Conservation (phyloP, 2,888 invertebrate genomes). For the Aphidius colemani region DNA sequence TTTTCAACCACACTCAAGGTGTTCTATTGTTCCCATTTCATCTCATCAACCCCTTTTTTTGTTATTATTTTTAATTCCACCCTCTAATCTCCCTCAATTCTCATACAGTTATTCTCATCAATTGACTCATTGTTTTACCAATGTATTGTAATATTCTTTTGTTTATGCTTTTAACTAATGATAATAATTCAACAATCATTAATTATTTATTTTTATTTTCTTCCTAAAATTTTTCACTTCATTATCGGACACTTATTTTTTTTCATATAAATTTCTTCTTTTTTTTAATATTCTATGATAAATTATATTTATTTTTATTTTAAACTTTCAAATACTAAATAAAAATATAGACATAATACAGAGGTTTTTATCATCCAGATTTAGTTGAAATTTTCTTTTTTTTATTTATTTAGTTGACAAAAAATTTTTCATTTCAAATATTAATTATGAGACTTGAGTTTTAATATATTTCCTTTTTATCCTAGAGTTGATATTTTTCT, state of each 20-base stretch:
- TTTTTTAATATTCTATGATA: no score
- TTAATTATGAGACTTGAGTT: no score
- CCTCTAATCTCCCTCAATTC: background rate
- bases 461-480: no score
- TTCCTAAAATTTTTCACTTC: background rate
- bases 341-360: no score
- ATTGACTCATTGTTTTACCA: slow-evolving; percentile 10
- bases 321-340: background rate
- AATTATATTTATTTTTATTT: slow-evolving; percentile 4
- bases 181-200: no score
- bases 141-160: slow-evolving; percentile 11
- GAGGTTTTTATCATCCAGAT: no score
- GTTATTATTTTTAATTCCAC: background rate
- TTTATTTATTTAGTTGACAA: no score
- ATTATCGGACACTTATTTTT: background rate
- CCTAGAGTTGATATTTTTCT: no score
- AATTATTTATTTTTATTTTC: background rate
- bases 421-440: no score
- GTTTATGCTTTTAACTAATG: background rate
- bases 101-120: slow-evolving; percentile 5
- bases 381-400: no score
- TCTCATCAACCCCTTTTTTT: background rate
- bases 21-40: background rate
- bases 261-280: background rate
- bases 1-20: slow-evolving; percentile 11